Conservation (phyloP, 1,140 invertebrate species). For the Drosophila orena region DNA sequence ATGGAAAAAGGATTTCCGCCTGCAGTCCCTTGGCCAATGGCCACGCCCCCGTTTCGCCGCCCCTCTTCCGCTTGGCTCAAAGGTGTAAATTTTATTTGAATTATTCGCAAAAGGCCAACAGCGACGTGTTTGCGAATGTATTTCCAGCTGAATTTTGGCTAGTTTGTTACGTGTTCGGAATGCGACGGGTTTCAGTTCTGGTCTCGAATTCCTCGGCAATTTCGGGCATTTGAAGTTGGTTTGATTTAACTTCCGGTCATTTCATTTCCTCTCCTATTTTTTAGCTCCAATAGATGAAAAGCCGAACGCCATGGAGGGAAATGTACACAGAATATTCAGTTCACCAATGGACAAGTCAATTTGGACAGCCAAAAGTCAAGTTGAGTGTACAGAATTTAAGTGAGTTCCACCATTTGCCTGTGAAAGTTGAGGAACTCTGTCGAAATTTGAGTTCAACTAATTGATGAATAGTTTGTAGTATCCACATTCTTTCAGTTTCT, state of each 20-base stretch:
- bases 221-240: slow-evolving; percentile 63
- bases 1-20: slow-evolving; percentile 81
- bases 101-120: slow-evolving; percentile 70
- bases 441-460: neutral
- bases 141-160: slow-evolving; percentile 47
- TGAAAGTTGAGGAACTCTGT: neutral
- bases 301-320: slow-evolving; percentile 10
- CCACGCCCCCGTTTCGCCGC: neutral
- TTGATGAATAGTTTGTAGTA: too few relatives aligned
- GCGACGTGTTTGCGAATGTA: slow-evolving; percentile 28
- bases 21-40: slow-evolving; percentile 62
- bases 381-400: neutral
- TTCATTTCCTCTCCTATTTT: slow-evolving; percentile 66
- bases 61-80: slow-evolving; percentile 27
- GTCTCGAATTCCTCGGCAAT: slow-evolving; percentile 26
- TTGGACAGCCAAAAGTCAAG: slow-evolving; percentile 2
- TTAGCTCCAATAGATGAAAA: slow-evolving; percentile 15
- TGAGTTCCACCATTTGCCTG: neutral
- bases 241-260: slow-evolving; percentile 80
- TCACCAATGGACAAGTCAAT: slow-evolving; percentile 27
- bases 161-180: slow-evolving; percentile 49
- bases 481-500: too few relatives aligned
- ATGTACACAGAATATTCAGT: slow-evolving; percentile 23
- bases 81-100: slow-evolving; percentile 82
- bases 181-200: slow-evolving; percentile 19